Percentiles rank a stretch among this genome's conserved stretches.
Conservation (phyloP, 1,140 invertebrate species). For the Hormaphis cornu region DNA sequence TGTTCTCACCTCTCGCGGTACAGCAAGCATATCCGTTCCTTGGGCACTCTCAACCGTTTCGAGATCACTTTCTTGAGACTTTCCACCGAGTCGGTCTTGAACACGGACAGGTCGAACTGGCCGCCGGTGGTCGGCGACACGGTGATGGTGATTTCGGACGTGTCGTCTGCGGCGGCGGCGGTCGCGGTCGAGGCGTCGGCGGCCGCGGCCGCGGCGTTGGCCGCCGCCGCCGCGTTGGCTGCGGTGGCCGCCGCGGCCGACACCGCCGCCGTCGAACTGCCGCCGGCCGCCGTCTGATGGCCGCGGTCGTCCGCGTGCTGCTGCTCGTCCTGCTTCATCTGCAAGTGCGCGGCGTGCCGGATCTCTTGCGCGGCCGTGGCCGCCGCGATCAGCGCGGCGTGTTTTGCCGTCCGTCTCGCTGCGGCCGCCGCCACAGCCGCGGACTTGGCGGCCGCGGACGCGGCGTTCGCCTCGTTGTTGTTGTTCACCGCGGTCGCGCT, state of each 20-base stretch:
- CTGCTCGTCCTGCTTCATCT: not conserved
- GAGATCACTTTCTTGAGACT: slow-evolving; percentile 82
- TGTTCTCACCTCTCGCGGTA: slow-evolving; percentile 74
- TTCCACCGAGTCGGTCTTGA: slow-evolving; percentile 69
- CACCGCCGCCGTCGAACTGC: not conserved
- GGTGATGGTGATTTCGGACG: slow-evolving; percentile 56
- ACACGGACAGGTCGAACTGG: slow-evolving; percentile 71
- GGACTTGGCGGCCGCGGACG: not conserved
- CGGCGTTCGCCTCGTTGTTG: not conserved
- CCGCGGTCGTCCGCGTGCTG: not conserved
- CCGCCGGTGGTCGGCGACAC: slow-evolving; percentile 84
- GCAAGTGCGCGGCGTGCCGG: not conserved
- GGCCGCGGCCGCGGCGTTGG: not conserved
- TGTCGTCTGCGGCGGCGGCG: not conserved
- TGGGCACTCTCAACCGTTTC: slow-evolving; percentile 81
- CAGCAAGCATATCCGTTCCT: slow-evolving; percentile 82
- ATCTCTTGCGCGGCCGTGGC: not conserved
- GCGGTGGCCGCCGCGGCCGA: not conserved
- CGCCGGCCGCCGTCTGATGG: not conserved
- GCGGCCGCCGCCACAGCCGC: not conserved
- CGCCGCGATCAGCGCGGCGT: not conserved
- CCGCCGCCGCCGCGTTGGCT: no score
- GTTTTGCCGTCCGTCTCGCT: not conserved
- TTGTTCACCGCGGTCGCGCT: not conserved
- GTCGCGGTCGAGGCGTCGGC: not conserved